Evolutionary conservation across 1,140 invertebrate genomes (phyloP).

Genomic region (Megalopta genalis): DNA sequence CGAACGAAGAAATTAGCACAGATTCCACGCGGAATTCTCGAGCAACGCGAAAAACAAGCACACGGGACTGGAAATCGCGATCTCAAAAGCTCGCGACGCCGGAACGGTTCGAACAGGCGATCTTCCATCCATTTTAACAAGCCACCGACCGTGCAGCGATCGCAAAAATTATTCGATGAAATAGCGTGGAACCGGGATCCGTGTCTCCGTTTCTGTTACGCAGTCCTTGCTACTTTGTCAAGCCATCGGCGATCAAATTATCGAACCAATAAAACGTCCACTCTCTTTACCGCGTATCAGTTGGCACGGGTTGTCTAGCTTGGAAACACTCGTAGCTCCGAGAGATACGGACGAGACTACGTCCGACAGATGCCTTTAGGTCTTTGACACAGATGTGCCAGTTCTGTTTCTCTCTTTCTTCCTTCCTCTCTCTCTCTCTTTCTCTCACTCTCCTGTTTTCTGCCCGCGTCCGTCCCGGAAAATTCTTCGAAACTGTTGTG

Average conservation of each 20-base stretch:
- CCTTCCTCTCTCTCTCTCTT: too few relatives aligned
- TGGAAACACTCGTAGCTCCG: conserved; percentile 26
- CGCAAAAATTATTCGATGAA: too few relatives aligned
- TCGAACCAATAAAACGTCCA: conserved; percentile 30
- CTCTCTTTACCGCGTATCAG: conserved; percentile 26
- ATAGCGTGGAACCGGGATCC: too few relatives aligned
- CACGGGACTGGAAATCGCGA: too few relatives aligned
- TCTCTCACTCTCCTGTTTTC: too few relatives aligned
- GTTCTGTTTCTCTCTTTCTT: background rate
- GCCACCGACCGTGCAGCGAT: too few relatives aligned
- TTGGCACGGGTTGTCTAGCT: conserved; percentile 38
- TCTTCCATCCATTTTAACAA: too few relatives aligned
- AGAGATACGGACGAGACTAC: background rate
- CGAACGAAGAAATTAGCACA: too few relatives aligned
- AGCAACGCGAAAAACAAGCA: too few relatives aligned
- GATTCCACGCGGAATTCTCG: too few relatives aligned
- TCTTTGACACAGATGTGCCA: conserved; percentile 18
- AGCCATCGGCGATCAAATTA: conserved; percentile 54
- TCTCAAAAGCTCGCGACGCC: too few relatives aligned
- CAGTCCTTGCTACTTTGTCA: conserved; percentile 46
- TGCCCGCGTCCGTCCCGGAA: background rate
- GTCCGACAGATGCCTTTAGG: background rate
- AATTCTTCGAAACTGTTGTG: background rate
- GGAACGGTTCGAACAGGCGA: too few relatives aligned
- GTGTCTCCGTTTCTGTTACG: background rate